Evolutionary conservation across 2,113 vertebrate genomes (phyloP).

Genomic region (Microtus montanus): DNA sequence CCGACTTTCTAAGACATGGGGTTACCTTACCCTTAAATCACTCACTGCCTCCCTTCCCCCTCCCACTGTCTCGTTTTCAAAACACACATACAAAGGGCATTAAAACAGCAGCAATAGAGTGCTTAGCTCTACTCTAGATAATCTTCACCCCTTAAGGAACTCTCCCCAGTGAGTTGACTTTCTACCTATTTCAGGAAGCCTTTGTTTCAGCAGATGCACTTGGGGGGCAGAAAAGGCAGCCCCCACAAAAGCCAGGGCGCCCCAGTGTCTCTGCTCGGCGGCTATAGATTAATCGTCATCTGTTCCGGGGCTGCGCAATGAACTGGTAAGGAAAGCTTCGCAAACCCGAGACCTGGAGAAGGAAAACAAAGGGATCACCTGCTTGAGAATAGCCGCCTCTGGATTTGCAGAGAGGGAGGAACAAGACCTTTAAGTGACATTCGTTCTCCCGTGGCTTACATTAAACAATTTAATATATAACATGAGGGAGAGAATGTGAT

Average conservation of each 20-base stretch:
- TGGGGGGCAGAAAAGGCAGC: constrained; percentile 50
- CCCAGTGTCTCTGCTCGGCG: constrained; percentile 51
- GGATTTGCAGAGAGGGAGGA: constrained; percentile 54
- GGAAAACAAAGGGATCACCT: constrained; percentile 78
- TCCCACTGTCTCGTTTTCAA: background rate
- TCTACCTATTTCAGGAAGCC: background rate
- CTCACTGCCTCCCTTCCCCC: background rate
- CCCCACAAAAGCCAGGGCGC: constrained; percentile 63
- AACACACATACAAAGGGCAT: background rate
- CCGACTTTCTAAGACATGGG: background rate
- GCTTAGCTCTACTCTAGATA: constrained; percentile 28
- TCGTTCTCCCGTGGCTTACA: constrained; percentile 76
- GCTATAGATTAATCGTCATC: constrained; percentile 72
- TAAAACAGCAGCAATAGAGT: background rate
- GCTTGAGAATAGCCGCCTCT: constrained; percentile 73
- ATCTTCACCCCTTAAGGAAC: background rate
- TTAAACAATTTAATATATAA: constrained; percentile 82
- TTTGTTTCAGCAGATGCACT: background rate
- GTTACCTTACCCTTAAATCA: background rate
- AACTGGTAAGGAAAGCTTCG: constrained; percentile 73
- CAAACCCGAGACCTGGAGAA: constrained; percentile 69
- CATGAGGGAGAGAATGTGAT: constrained; percentile 80
- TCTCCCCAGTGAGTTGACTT: constrained; percentile 43
- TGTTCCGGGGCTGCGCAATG: constrained; percentile 72
- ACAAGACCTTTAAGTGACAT: constrained; percentile 72